phyloP scores from a whole-genome alignment of 2,797 vertebrate genomes.

The Sparidentex hasta region DNA sequence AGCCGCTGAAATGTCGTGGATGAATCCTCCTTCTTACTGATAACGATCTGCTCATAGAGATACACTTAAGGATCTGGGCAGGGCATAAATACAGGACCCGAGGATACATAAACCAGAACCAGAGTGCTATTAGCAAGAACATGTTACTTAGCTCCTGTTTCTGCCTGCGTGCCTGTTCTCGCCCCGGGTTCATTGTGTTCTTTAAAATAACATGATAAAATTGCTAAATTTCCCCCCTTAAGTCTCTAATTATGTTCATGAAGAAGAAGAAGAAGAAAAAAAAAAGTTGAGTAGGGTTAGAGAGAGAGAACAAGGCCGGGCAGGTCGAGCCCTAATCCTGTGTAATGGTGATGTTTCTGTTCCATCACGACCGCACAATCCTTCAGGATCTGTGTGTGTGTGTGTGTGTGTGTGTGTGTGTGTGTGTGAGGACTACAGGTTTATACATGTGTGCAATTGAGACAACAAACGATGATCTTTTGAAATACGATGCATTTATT shows the following conservation, averaged over 20 bases:
- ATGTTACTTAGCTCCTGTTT: not conserved
- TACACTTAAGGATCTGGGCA: not conserved
- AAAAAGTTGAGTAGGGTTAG: not conserved
- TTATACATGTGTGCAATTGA: constrained; percentile 14
- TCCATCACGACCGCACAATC: constrained; percentile 46
- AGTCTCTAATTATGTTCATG: constrained; percentile 55
- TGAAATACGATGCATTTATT: not conserved
- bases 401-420: constrained; percentile 23
- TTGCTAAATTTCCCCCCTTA: constrained; percentile 30
- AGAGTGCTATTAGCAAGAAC: constrained; percentile 16
- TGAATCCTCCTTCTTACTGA: not conserved
- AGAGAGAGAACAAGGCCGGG: constrained; percentile 50
- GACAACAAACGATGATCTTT: not conserved
- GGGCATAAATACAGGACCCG: not conserved
- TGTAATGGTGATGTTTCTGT: constrained; percentile 62
- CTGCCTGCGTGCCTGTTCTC: constrained; percentile 18
- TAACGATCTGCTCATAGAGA: not conserved
- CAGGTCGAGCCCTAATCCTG: constrained; percentile 66
- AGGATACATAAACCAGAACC: constrained; percentile 3
- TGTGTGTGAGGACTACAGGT: constrained; percentile 10
- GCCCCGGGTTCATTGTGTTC: constrained; percentile 30
- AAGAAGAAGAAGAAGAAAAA: not conserved
- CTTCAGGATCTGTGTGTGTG: constrained; percentile 2
- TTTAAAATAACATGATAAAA: constrained; percentile 39
- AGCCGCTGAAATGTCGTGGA: not conserved